Evolutionary conservation across 2,113 vertebrate genomes (phyloP).

Genomic region (Pithys albifrons): DNA sequence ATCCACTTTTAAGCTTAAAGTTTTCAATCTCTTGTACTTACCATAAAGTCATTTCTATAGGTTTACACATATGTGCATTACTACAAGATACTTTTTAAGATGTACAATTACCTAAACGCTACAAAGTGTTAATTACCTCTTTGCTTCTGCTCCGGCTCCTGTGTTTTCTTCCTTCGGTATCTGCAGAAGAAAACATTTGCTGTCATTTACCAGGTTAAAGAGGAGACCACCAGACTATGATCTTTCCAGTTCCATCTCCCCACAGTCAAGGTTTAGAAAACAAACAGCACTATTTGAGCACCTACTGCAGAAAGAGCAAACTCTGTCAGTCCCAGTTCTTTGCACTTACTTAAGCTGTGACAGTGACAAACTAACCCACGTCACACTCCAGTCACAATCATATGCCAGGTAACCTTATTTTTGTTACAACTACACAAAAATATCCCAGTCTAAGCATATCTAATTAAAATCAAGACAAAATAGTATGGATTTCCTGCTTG

Average conservation of each 20-base stretch:
- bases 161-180: conserved; percentile 85
- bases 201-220: not conserved
- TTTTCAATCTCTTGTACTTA: conserved; percentile 85
- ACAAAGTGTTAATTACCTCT: conserved; percentile 97
- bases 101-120: conserved; percentile 81
- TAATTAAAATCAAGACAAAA: not conserved
- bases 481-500: not conserved
- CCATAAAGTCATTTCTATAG: conserved; percentile 77
- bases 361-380: not conserved
- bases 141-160: conserved; percentile 98
- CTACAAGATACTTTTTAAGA: conserved; percentile 75
- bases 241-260: not conserved
- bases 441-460: not conserved
- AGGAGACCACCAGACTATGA: not conserved
- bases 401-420: not conserved
- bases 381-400: not conserved
- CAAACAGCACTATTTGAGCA: not conserved
- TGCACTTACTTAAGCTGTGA: not conserved
- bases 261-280: not conserved
- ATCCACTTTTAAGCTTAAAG: conserved; percentile 72
- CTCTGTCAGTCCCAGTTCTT: not conserved
- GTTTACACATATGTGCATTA: conserved; percentile 68
- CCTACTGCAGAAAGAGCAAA: not conserved
- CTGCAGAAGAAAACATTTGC: conserved; percentile 50
- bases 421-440: not conserved